phyloP scores from a whole-genome alignment of 2,888 invertebrate genomes.

The Patella depressa region DNA sequence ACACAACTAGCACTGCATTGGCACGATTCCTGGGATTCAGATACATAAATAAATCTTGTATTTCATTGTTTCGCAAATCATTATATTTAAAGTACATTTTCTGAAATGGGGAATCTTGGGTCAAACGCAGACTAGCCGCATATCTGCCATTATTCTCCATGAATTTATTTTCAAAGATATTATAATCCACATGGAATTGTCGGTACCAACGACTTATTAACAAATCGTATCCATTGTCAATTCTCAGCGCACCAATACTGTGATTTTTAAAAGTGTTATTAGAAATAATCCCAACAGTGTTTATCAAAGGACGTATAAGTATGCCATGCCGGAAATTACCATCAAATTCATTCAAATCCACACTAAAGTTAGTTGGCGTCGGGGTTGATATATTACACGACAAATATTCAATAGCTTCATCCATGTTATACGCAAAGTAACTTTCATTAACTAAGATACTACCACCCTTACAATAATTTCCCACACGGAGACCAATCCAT shows the following conservation, averaged over 20 bases:
- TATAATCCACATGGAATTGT: conserved; percentile 64
- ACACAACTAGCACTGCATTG: conserved; percentile 91
- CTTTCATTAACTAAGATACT: conserved; percentile 85
- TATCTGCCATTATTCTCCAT: conserved; percentile 89
- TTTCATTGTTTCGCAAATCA: conserved; percentile 86
- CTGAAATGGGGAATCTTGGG: conserved; percentile 88
- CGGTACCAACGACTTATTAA: conserved; percentile 65
- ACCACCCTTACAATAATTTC: conserved; percentile 85
- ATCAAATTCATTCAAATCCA: conserved; percentile 64
- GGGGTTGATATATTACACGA: conserved; percentile 81
- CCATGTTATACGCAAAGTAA: conserved; percentile 85
- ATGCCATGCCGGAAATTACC: conserved; percentile 66
- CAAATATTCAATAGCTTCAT: conserved; percentile 85
- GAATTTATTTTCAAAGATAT: conserved; percentile 81
- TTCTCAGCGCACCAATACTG: conserved; percentile 84
- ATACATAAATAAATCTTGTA: conserved; percentile 86
- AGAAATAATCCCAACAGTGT: conserved; percentile 72
- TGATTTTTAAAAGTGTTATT: conserved; percentile 91
- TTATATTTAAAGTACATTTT: conserved; percentile 88
- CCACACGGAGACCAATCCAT: conserved; percentile 89
- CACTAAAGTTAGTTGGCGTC: conserved; percentile 63
- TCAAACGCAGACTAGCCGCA: conserved; percentile 88
- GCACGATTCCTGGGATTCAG: conserved; percentile 92
- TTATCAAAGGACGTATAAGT: conserved; percentile 65
- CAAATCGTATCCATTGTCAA: conserved; percentile 80